phyloP scores from a whole-genome alignment of 2,888 invertebrate species.

The Cheilosia vernalis region DNA sequence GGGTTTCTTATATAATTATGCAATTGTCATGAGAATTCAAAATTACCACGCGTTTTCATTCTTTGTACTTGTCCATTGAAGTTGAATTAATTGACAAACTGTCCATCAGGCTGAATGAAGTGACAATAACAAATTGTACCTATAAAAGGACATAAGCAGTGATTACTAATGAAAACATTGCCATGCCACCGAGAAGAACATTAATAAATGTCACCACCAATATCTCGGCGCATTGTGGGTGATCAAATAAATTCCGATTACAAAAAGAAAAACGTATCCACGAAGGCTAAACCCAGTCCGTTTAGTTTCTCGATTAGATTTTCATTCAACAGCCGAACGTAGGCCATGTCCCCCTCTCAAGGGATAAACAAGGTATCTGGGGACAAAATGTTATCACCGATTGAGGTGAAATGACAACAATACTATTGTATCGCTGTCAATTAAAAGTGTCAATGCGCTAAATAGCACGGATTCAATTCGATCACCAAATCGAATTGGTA shows the following conservation, averaged over 20 bases:
- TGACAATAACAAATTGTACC: slow-evolving; percentile 5
- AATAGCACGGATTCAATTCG: slow-evolving; percentile 46
- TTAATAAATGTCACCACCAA: slow-evolving; percentile 54
- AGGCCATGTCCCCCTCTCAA: slow-evolving; percentile 4
- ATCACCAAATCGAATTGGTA: slow-evolving; percentile 45
- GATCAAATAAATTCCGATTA: slow-evolving; percentile 38
- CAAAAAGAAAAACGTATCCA: slow-evolving; percentile 3
- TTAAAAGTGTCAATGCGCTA: slow-evolving; percentile 62
- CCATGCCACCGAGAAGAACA: slow-evolving; percentile 5
- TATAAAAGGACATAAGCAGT: slow-evolving; percentile 6
- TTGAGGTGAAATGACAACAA: slow-evolving; percentile 51
- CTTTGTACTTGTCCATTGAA: slow-evolving; percentile 15
- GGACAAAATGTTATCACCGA: slow-evolving; percentile 53
- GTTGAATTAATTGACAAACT: slow-evolving; percentile 32
- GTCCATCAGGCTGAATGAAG: slow-evolving; percentile 7
- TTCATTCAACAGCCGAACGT: slow-evolving; percentile 5
- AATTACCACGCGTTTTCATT: slow-evolving; percentile 4
- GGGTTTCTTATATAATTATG: neutral
- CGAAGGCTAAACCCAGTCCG: slow-evolving; percentile 4
- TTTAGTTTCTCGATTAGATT: slow-evolving; percentile 14
- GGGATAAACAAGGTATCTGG: slow-evolving; percentile 21
- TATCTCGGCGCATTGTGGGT: slow-evolving; percentile 32
- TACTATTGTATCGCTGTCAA: slow-evolving; percentile 60
- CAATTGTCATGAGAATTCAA: slow-evolving; percentile 24
- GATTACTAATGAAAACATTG: slow-evolving; percentile 45